phyloP scores from a whole-genome alignment of 2,797 vertebrate species.

The Bradypodion pumilum region DNA sequence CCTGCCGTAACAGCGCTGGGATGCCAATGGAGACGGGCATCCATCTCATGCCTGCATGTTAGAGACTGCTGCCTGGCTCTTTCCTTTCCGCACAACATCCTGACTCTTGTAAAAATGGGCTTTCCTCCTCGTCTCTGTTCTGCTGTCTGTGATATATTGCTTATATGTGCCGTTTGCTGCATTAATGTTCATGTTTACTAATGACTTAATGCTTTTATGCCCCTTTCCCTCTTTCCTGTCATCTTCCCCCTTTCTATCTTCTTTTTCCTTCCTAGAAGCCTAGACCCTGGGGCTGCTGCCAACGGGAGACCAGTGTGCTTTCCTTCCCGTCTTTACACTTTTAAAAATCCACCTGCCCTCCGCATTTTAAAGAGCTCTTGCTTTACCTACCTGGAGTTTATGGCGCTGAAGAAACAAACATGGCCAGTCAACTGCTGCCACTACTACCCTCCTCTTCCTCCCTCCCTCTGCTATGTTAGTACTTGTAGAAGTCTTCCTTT shows the following conservation, averaged over 20 bases:
- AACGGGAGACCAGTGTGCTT: conserved; percentile 74
- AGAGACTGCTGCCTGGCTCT: background rate
- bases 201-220: conserved; percentile 75
- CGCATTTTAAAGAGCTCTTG: conserved; percentile 79
- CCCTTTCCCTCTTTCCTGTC: conserved; percentile 57
- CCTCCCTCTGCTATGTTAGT: conserved; percentile 72
- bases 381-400: conserved; percentile 73
- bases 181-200: conserved; percentile 76
- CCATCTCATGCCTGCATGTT: background rate
- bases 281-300: conserved; percentile 79
- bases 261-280: conserved; percentile 80
- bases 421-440: conserved; percentile 62
- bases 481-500: conserved; percentile 73
- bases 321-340: conserved; percentile 76
- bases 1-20: background rate
- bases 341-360: conserved; percentile 56
- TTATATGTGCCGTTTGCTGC: conserved; percentile 63
- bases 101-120: background rate
- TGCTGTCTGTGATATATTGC: conserved; percentile 38
- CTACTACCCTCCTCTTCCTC: conserved; percentile 38
- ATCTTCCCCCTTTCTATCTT: conserved; percentile 65
- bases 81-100: background rate
- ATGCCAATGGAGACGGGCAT: background rate
- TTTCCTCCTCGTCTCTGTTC: background rate
- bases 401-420: conserved; percentile 74